Evolutionary conservation across 1,140 invertebrate genomes (phyloP).

Genomic region (Choristoneura fumiferana): DNA sequence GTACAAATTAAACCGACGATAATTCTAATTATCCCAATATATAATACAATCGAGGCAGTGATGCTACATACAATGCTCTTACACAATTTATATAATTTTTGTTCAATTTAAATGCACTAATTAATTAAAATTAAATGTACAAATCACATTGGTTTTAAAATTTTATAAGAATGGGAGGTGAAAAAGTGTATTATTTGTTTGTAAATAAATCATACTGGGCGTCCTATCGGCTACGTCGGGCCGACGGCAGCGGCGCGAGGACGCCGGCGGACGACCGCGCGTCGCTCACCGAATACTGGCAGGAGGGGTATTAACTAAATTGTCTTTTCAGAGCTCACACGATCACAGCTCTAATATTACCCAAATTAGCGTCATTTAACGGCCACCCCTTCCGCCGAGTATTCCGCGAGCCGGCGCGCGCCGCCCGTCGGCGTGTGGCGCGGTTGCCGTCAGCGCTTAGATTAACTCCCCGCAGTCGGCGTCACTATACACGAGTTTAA

Average conservation of each 20-base stretch:
- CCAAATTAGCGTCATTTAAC: neutral
- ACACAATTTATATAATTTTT: slow-evolving; percentile 45
- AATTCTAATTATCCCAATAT: slow-evolving; percentile 33
- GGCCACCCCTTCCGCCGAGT: neutral
- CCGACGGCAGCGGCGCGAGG: too few species aligned
- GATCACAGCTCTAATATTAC: too few species aligned
- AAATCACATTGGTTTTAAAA: slow-evolving; percentile 12
- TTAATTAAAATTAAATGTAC: slow-evolving; percentile 37
- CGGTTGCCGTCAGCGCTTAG: neutral
- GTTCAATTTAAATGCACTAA: slow-evolving; percentile 63
- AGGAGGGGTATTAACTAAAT: too few species aligned
- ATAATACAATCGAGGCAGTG: slow-evolving; percentile 56
- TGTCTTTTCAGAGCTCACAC: too few species aligned
- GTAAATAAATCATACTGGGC: slow-evolving; percentile 39
- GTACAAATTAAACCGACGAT: slow-evolving; percentile 38
- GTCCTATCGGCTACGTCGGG: slow-evolving; percentile 23
- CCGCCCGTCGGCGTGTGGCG: neutral
- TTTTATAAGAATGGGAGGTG: slow-evolving; percentile 30
- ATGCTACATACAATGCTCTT: slow-evolving; percentile 41
- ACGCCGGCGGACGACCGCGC: too few species aligned
- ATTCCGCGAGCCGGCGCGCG: neutral
- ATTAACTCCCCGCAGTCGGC: neutral
- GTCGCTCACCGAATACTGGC: too few species aligned
- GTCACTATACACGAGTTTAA: slow-evolving; percentile 60
- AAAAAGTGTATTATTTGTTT: slow-evolving; percentile 42